Conservation (phyloP, 1,140 invertebrate species). For the Acromyrmex charruanus region DNA sequence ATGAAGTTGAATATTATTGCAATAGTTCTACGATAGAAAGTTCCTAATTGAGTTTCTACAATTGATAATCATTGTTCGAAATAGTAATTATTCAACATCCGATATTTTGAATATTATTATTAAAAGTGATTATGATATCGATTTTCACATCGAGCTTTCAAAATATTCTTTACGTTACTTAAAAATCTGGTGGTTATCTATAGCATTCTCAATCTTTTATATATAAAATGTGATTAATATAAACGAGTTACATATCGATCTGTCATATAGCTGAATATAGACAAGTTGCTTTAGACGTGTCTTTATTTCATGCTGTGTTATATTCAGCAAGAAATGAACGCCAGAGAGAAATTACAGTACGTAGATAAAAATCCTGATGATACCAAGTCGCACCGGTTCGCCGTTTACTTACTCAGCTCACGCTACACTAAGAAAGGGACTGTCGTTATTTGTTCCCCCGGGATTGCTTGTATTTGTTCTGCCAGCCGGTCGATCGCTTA, state of each 20-base stretch:
- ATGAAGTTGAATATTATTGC: slow-evolving; percentile 21
- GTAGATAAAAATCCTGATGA: slow-evolving; percentile 74
- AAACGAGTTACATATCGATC: not conserved
- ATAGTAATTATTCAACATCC: slow-evolving; percentile 18
- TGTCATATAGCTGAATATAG: slow-evolving; percentile 20
- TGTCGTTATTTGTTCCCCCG: slow-evolving; percentile 55
- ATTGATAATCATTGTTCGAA: not conserved
- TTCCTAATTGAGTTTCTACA: slow-evolving; percentile 13
- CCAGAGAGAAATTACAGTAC: slow-evolving; percentile 67
- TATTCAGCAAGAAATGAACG: slow-evolving; percentile 33
- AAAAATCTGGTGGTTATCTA: not conserved
- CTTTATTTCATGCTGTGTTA: slow-evolving; percentile 20
- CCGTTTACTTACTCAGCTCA: slow-evolving; percentile 73
- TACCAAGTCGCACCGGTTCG: slow-evolving; percentile 66
- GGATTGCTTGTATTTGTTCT: slow-evolving; percentile 67
- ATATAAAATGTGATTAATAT: slow-evolving; percentile 9
- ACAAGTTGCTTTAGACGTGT: slow-evolving; percentile 19
- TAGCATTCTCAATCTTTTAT: not conserved
- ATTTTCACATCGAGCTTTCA: not conserved
- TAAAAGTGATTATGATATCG: not conserved
- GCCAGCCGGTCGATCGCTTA: slow-evolving; percentile 60
- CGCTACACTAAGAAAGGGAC: slow-evolving; percentile 20
- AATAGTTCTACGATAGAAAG: slow-evolving; percentile 5
- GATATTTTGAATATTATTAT: not conserved
- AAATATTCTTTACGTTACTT: not conserved